These are phyloP conservation scores for Acanthochromis polyacanthus DNA, from an alignment of 2,113 vertebrate species.

Conservation along the genomic window DNA sequence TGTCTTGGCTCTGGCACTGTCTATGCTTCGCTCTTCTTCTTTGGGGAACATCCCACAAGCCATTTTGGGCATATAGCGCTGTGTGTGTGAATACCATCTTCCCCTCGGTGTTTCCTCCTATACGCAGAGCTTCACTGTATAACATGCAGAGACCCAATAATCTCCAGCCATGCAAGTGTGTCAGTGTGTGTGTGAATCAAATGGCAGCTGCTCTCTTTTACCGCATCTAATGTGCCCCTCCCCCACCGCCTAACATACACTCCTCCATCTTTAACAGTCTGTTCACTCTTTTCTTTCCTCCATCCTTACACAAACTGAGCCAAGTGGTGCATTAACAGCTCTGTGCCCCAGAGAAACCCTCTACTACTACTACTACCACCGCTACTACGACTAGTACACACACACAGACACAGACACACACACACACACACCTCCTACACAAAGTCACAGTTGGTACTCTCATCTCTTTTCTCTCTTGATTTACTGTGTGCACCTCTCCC, in stretches of 20 bases:
- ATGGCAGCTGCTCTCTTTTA: constrained; percentile 30
- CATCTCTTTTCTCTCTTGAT: not conserved
- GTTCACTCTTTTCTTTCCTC: constrained; percentile 39
- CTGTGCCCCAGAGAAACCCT: constrained; percentile 47
- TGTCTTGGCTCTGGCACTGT: too few species aligned
- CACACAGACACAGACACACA: not conserved
- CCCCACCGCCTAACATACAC: constrained; percentile 31
- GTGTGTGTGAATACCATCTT: not conserved
- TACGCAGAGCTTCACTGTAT: too few species aligned
- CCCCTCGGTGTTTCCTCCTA: constrained; percentile 7
- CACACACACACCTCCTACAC: constrained; percentile 38
- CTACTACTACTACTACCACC: not conserved
- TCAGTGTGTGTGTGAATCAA: constrained; percentile 6
- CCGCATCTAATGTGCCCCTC: constrained; percentile 16
- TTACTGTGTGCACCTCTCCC: constrained; percentile 1
- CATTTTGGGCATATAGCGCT: too few species aligned
- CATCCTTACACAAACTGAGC: constrained; percentile 37
- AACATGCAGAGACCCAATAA: not conserved
- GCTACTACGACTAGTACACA: not conserved
- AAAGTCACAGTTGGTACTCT: constrained; percentile 41
- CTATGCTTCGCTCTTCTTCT: not conserved
- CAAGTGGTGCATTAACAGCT: constrained; percentile 54
- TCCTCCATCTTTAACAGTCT: constrained; percentile 40
- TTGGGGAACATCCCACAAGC: constrained; percentile 15
- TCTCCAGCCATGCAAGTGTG: not conserved